Evolutionary conservation across 2,113 vertebrate genomes (phyloP).

Genomic region (Silurus glanis): DNA sequence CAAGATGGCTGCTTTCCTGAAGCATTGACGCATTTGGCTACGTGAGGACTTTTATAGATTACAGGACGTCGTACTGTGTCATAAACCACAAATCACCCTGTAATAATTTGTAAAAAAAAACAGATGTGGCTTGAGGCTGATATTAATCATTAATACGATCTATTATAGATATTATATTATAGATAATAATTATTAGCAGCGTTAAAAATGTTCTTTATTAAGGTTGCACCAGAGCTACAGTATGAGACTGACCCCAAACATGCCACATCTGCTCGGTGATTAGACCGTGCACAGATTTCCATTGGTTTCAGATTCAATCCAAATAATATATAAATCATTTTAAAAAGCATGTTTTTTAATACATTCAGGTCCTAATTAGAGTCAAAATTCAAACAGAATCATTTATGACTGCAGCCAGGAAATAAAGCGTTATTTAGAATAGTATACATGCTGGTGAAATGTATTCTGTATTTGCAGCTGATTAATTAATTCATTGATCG

Average conservation of each 20-base stretch:
- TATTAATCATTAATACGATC: background rate
- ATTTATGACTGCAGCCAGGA: background rate
- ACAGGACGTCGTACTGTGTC: background rate
- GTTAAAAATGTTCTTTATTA: background rate
- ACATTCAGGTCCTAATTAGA: background rate
- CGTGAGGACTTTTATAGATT: background rate
- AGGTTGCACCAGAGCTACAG: no score
- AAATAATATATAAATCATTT: background rate
- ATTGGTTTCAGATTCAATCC: background rate
- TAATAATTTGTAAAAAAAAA: background rate
- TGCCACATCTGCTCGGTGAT: background rate
- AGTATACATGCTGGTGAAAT: slow-evolving; percentile 28
- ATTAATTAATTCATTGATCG: background rate
- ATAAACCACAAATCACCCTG: background rate
- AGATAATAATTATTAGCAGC: background rate
- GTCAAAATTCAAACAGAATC: background rate
- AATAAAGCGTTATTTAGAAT: background rate
- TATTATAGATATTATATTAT: no score
- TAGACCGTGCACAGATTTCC: background rate
- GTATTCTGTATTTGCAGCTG: slow-evolving; percentile 71
- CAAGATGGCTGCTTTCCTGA: background rate
- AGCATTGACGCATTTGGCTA: background rate
- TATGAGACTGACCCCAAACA: background rate
- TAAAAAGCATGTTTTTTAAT: background rate
- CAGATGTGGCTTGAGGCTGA: background rate